These are phyloP conservation scores for Mesoclemmys tuberculata DNA, from an alignment of 2,113 vertebrate genomes.

Conservation along the genomic window DNA sequence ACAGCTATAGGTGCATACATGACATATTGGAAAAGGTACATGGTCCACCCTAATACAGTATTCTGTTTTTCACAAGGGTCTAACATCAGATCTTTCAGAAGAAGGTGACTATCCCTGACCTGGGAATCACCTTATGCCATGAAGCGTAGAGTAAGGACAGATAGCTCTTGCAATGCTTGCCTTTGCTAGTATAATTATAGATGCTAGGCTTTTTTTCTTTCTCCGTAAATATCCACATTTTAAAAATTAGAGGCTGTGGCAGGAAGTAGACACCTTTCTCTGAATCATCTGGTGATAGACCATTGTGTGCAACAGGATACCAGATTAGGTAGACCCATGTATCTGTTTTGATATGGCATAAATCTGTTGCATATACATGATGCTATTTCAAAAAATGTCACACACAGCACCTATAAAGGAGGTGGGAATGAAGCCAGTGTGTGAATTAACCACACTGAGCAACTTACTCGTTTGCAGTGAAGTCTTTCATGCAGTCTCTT, in stretches of 20 bases:
- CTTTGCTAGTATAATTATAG: background rate
- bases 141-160: background rate
- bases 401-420: constrained; percentile 40
- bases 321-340: background rate
- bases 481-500: constrained; percentile 20
- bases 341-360: constrained; percentile 1
- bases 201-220: background rate
- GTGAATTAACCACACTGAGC: constrained; percentile 55
- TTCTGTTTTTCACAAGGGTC: background rate
- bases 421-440: constrained; percentile 1
- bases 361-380: background rate
- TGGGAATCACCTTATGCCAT: background rate
- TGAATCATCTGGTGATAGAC: background rate
- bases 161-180: background rate
- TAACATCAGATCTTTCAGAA: background rate
- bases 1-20: background rate
- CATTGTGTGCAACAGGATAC: background rate
- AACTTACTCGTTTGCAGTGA: constrained; percentile 48
- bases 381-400: constrained; percentile 37
- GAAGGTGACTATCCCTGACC: background rate
- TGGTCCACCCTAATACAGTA: background rate
- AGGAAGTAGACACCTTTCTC: background rate
- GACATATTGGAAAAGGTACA: background rate
- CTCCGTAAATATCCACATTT: background rate
- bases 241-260: background rate